Evolutionary conservation across 2,113 vertebrate genomes (phyloP), one percentile per base, ranked within the genome.

Genomic region (Naja naja): DNA sequence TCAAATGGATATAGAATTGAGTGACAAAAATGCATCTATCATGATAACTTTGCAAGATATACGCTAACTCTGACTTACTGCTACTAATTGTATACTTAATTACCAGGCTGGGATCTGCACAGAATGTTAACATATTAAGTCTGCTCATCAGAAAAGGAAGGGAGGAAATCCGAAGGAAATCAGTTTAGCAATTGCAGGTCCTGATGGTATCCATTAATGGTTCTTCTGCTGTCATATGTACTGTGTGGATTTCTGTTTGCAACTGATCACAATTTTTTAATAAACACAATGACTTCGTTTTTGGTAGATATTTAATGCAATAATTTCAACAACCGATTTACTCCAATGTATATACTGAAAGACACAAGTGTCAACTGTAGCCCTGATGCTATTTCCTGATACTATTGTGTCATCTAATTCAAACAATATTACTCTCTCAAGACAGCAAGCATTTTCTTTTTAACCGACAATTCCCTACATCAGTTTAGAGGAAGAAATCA

Each of bases 401-500:
- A 27, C 55, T 91, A 87, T 34, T 92, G 91, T 90, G 89, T 89
- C 91, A 93, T 89, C 55, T 89, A 74, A 45, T 23, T 85, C 49
- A 91, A 91, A 60, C 89, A 92, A 95, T 91, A 52, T 58, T 81
- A 91, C 90, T 92, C 93, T 92, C 92, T 94, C 94, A 2, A 3
- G 18, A 89, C 47, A 89, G 45, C 25, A 90, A 90, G 92, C 74
- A 87, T 54, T 86, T 94, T 85, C 58, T 81, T 45, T 39, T 95
- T 94, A 96, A 91, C 53, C 27, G 81, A 27, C 64, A 23, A 58
- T 95, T 95, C 39, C 39, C 27, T 92, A 0, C 39, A 90, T 90
- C 55, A 52, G 94, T 96, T 93, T 93, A 95, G 94, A 94, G 64
- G 94, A 30, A 95, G 93, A 95, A 96, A 94, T 91, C 81, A 92